phyloP scores from a whole-genome alignment of 2,797 vertebrate species.

The Thalassophryne amazonica region DNA sequence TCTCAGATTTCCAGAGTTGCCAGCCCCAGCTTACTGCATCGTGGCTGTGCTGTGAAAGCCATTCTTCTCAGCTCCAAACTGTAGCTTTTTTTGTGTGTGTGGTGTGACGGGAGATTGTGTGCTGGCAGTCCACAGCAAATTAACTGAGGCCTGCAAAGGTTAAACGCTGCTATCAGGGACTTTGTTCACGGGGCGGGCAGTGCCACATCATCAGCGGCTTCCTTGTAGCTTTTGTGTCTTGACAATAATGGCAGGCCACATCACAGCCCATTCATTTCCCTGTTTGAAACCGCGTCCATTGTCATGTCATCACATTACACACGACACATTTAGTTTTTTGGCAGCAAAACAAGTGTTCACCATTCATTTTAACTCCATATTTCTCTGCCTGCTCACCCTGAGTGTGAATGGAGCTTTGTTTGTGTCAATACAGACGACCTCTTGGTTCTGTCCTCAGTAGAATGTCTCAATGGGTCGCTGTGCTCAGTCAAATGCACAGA shows the following conservation, averaged over 20 bases:
- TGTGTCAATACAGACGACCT: slow-evolving; percentile 52
- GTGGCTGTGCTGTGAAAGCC: slow-evolving; percentile 19
- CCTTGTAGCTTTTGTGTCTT: slow-evolving; percentile 3
- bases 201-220: slow-evolving; percentile 19
- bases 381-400: slow-evolving; percentile 4
- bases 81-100: slow-evolving; percentile 32
- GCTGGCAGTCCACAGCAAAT: slow-evolving; percentile 33
- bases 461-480: slow-evolving; percentile 46
- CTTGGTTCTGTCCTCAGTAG: slow-evolving; percentile 52
- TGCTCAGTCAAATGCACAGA: slow-evolving; percentile 47
- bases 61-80: slow-evolving; percentile 25
- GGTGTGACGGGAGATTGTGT: slow-evolving; percentile 29
- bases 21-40: not conserved
- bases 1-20: slow-evolving; percentile 61
- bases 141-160: slow-evolving; percentile 51
- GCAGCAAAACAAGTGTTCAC: slow-evolving; percentile 8
- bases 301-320: slow-evolving; percentile 13
- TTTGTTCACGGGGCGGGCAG: slow-evolving; percentile 16
- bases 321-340: slow-evolving; percentile 19
- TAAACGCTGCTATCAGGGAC: slow-evolving; percentile 46
- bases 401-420: slow-evolving; percentile 70
- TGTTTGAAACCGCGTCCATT: slow-evolving; percentile 18
- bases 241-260: slow-evolving; percentile 36
- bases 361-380: slow-evolving; percentile 18
- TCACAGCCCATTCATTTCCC: slow-evolving; percentile 27